phyloP scores from a whole-genome alignment of 2,888 invertebrate species.

The Melipona beecheii region DNA sequence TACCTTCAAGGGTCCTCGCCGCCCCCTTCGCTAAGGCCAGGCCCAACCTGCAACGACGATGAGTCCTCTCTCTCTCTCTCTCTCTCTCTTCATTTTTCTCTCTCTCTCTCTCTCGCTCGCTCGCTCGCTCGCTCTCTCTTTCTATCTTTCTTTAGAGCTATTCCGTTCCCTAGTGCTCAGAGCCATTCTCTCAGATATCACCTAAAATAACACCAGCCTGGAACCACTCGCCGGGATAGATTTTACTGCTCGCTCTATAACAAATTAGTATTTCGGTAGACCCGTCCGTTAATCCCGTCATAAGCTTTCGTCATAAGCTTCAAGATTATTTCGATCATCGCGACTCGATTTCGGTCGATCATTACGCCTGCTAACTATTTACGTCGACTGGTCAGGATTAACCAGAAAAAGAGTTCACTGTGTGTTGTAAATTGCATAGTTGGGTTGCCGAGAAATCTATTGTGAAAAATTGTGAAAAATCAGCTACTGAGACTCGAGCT shows the following conservation, averaged over 20 bases:
- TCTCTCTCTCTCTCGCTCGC: conserved; percentile 27
- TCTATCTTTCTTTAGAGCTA: conserved; percentile 33
- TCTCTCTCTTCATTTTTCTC: conserved; percentile 7
- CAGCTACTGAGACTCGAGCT: too few species aligned
- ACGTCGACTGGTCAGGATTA: neutral
- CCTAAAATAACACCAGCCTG: conserved; percentile 80
- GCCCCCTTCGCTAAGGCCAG: conserved; percentile 62
- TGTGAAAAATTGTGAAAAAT: too few species aligned
- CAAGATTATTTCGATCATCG: conserved; percentile 60
- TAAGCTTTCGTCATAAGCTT: conserved; percentile 40
- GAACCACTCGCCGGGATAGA: conserved; percentile 57
- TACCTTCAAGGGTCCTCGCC: conserved; percentile 80
- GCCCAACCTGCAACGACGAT: conserved; percentile 67
- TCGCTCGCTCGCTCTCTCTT: conserved; percentile 30
- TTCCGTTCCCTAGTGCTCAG: conserved; percentile 35
- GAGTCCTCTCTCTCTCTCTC: neutral
- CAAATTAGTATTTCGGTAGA: conserved; percentile 68
- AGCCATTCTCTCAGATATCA: conserved; percentile 71
- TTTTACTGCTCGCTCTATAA: conserved; percentile 69
- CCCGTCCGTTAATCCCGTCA: conserved; percentile 59
- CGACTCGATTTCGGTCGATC: conserved; percentile 60
- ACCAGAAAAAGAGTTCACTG: neutral
- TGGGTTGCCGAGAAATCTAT: too few species aligned
- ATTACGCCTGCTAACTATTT: conserved; percentile 25
- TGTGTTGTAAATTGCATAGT: neutral